phyloP scores from a whole-genome alignment of 2,113 vertebrate genomes.

The Ailuropoda melanoleuca region DNA sequence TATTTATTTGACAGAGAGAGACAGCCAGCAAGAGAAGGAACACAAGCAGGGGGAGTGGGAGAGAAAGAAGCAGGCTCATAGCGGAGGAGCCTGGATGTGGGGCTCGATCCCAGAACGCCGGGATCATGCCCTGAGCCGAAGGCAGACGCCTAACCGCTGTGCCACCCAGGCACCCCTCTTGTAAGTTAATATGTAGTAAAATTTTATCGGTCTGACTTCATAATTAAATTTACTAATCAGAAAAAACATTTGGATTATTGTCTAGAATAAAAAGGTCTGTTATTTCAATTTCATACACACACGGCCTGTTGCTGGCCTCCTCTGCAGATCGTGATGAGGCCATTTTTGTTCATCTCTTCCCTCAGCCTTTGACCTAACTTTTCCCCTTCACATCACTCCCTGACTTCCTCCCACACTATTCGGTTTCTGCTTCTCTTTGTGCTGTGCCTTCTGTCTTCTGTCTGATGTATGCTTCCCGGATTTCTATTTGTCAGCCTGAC shows the following conservation, averaged over 20 bases:
- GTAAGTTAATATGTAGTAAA: neutral
- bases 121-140: too few relatives aligned
- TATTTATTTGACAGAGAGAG: too few relatives aligned
- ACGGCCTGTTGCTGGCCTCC: accelerated
- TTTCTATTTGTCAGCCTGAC: neutral
- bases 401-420: neutral
- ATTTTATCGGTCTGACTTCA: neutral
- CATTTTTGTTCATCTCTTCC: neutral
- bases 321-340: neutral
- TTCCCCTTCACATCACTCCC: neutral
- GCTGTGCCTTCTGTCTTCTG: neutral
- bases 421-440: neutral
- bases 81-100: too few relatives aligned
- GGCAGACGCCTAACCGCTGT: too few relatives aligned
- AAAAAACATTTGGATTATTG: neutral
- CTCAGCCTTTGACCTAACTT: neutral
- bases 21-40: too few relatives aligned
- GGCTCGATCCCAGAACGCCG: too few relatives aligned
- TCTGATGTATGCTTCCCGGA: neutral
- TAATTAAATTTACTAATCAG: neutral
- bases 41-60: too few relatives aligned
- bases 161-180: too few relatives aligned
- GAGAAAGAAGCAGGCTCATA: too few relatives aligned
- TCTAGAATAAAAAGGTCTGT: neutral
- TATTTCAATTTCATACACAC: neutral